Base-by-base conservation (phyloP, 2,888 invertebrate species). In the Drosophila paracracens region DNA sequence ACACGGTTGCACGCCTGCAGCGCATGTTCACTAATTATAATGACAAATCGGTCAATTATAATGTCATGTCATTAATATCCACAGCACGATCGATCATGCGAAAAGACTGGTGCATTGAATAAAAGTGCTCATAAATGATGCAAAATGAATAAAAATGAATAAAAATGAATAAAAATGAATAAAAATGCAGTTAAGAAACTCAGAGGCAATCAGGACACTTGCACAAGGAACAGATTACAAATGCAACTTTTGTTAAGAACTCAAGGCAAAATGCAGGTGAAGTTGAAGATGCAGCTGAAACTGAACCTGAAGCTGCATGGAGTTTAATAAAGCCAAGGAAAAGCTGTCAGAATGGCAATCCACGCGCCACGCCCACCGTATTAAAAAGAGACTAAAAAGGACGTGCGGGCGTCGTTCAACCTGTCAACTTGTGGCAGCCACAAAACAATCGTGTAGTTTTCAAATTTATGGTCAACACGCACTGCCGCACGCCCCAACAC, bases 1-100 rank as follows among this genome's bases (percentile, higher is more conserved):
- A n/a, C 38, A 51, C 33, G 59, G 35, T 50, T 62, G 56, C 43
- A 40, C 57, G 56, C 52, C 57, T 29, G 74, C 60, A 35, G 54
- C 65, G 63, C 67, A 53, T 83, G 86, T 89, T 75, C 66, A 62
- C 85, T 90, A 86, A 90, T 90, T 88, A 90, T 88, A 80, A 90
- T 86, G 87, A 88, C 87, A 88, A 88, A 88, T 88, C 90, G 90
- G 80, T 86, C 86, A 88, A 88, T 88, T 88, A 88, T 86, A 88
- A 76, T 76, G 89, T 86, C 88, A 83, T 90, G 90, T 86, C 88
- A 76, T 90, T 90, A 88, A 88, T 88, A 82, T 79, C 29, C 76
- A 73, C 78, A 68, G 66, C 57, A 57, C 89, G 78, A 90, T 88
- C 89, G 86, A 90, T 88, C 87, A 88, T 73, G 43, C 50, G 57